Base-by-base conservation (phyloP, 1,140 invertebrate genomes). In the Tetragnatha versicolor region DNA sequence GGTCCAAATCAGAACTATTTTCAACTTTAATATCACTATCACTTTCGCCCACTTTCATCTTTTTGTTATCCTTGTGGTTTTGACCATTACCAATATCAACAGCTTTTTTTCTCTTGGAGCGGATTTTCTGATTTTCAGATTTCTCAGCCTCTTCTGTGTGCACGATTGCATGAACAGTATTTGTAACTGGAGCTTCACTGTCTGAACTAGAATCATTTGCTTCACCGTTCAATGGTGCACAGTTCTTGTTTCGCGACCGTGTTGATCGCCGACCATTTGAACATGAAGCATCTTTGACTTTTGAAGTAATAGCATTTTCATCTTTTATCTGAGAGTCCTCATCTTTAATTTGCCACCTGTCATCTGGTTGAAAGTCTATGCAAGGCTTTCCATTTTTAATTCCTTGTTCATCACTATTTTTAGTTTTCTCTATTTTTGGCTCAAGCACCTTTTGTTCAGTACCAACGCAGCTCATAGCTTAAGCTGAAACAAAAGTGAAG, bases 331-430 rank as follows among this genome's bases (percentile, higher is more conserved):
- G 3, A 42, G 58, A n/a, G 17, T 31, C 60, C 17, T 80, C 79
- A 14, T 80, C 79, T 47, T 80, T 66, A 2, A 80, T 68, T n/a
- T 80, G 79, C 79, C 79, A 80, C 29, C 79, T 68, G 14, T 80
- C 79, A 69, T 66, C 79, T 37, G 79, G 79, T 37, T 80, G 72
- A 60, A 80, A 80, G 60, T 80, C 79, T 20, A 80, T 80, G 20
- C 72, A 80, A n/a, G 79, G 79, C 53, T 73, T 77, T 10, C 61
- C 70, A 12, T 37, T 60, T 7, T 29, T 47, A 20, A 31, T 6
- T 20, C 25, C 29, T 58, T n/a, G 14, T 22, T 22, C 17, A 29
- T 29, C 29, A 5, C 22, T 27, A 22, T 2, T 42, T 33, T 55
- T 20, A 7, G 2, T 45, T 61, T 75, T 58, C 22, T 25, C 33